Conservation (phyloP, 2,113 vertebrate species). For the Acinonyx jubatus region DNA sequence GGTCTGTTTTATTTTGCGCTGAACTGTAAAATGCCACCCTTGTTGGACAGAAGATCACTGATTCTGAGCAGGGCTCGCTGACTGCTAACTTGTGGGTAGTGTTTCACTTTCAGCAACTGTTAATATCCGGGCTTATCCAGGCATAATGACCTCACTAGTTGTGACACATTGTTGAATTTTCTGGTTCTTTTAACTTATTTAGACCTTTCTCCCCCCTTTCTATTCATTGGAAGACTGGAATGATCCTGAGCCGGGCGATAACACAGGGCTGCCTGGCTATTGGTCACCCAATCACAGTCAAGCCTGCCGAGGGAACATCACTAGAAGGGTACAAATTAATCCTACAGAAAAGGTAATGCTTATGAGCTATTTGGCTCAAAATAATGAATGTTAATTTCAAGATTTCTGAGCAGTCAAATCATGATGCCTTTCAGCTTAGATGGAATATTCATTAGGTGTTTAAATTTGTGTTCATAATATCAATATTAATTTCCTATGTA, state of each 20-base stretch:
- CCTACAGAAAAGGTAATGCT: constrained; percentile 69
- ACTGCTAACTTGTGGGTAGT: constrained; percentile 87
- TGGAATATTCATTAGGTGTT: background rate
- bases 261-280: constrained; percentile 76
- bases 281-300: constrained; percentile 75
- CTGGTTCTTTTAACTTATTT: constrained; percentile 91
- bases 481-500: background rate
- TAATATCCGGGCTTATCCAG: constrained; percentile 89
- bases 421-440: background rate
- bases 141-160: constrained; percentile 90
- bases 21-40: constrained; percentile 90
- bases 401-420: background rate
- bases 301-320: background rate
- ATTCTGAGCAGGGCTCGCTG: constrained; percentile 85
- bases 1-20: constrained; percentile 86
- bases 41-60: constrained; percentile 86
- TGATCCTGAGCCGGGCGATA: constrained; percentile 81
- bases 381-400: background rate
- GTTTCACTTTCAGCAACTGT: constrained; percentile 88
- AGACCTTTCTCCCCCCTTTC: constrained; percentile 74
- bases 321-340: constrained; percentile 64
- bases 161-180: constrained; percentile 91
- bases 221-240: constrained; percentile 83
- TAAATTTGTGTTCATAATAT: constrained; percentile 26
- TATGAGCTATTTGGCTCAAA: background rate